Percentiles rank a stretch among this genome's conserved stretches.
Evolutionary conservation across 2,888 invertebrate genomes (phyloP).

Genomic region (Sminthurinus aureus): DNA sequence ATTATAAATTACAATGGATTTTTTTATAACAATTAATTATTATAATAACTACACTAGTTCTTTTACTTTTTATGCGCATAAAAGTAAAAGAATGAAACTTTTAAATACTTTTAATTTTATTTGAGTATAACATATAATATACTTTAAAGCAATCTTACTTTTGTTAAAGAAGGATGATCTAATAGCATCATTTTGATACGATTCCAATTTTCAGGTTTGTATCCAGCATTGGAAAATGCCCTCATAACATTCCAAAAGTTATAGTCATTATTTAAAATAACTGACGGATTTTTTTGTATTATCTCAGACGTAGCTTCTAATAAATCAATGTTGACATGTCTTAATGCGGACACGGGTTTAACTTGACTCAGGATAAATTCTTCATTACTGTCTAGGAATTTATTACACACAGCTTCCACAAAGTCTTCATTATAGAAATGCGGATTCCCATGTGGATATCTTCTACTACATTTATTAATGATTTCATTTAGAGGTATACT

Average conservation of each 20-base stretch:
- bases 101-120: not conserved
- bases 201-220: slow-evolving; percentile 70
- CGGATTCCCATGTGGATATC: slow-evolving; percentile 63
- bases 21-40: not conserved
- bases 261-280: slow-evolving; percentile 64
- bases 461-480: slow-evolving; percentile 65
- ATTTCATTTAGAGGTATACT: slow-evolving; percentile 67
- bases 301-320: slow-evolving; percentile 69
- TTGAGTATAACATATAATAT: not conserved
- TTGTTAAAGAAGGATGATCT: slow-evolving; percentile 64
- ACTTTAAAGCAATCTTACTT: slow-evolving; percentile 52
- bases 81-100: too few relatives aligned
- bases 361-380: slow-evolving; percentile 63
- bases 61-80: not conserved
- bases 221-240: slow-evolving; percentile 70
- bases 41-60: not conserved
- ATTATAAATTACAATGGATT: not conserved
- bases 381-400: slow-evolving; percentile 12
- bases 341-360: slow-evolving; percentile 67
- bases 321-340: slow-evolving; percentile 69
- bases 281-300: slow-evolving; percentile 64
- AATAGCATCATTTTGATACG: slow-evolving; percentile 65
- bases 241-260: slow-evolving; percentile 67
- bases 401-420: slow-evolving; percentile 67
- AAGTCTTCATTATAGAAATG: slow-evolving; percentile 71